phyloP scores from a whole-genome alignment of 2,113 vertebrate species.

The Trematomus loennbergii region DNA sequence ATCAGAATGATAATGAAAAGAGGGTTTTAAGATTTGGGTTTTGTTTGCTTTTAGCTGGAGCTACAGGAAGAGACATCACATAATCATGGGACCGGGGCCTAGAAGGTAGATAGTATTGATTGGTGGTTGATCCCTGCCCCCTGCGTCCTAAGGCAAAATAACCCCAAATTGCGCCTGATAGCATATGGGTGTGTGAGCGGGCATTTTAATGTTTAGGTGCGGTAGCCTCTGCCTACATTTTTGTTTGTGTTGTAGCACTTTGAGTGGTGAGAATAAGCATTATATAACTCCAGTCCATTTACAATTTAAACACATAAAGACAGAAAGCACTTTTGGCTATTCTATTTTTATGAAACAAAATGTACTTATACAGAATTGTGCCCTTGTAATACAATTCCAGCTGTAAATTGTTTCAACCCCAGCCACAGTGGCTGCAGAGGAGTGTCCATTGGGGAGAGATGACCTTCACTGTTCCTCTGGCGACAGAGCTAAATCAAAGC shows the following conservation, averaged over 20 bases:
- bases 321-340: slow-evolving; percentile 6
- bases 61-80: not conserved
- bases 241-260: too few relatives aligned
- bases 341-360: slow-evolving; percentile 39
- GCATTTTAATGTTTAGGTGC: too few relatives aligned
- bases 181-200: too few relatives aligned
- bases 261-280: too few relatives aligned
- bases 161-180: too few relatives aligned
- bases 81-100: too few relatives aligned
- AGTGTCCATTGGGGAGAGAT: slow-evolving; percentile 56
- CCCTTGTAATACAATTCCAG: slow-evolving; percentile 50
- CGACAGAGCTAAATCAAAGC: slow-evolving; percentile 78
- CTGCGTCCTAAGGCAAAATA: too few relatives aligned
- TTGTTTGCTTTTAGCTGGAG: not conserved
- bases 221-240: too few relatives aligned
- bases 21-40: not conserved
- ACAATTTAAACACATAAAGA: not conserved
- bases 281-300: too few relatives aligned
- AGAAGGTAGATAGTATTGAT: too few relatives aligned
- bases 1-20: not conserved
- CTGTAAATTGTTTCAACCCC: slow-evolving; percentile 57
- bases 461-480: slow-evolving; percentile 74
- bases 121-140: too few relatives aligned
- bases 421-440: slow-evolving; percentile 56
- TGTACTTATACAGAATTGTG: slow-evolving; percentile 19